Base-by-base conservation (phyloP, 1,140 invertebrate genomes). In the Asobara japonica region DNA sequence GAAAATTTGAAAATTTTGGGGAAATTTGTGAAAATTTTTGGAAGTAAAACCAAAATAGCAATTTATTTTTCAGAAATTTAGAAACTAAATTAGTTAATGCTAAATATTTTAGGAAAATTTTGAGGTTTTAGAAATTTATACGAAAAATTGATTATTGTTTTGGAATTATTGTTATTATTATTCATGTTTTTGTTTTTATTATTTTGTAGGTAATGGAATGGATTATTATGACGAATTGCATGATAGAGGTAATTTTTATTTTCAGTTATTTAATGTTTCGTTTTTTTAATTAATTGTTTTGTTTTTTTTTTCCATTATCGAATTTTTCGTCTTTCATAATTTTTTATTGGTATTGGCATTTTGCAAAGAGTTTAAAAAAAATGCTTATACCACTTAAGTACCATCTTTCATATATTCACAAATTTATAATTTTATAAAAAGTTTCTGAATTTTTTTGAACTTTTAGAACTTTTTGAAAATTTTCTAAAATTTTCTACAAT, bases 141-240 rank as follows among this genome's bases (percentile, higher is more conserved):
- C n/a, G n/a, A n/a, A n/a, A n/a, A 72, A 62, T 72, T 74, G 41
- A 33, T 20, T 66, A 20, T 66, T 65, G 62, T 56, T 70, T 72
- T 61, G 18, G 33, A 16, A n/a, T 25, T 76, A 69, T 72, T 48
- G 72, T 79, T 72, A 72, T 78, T 81, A 31, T 60, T 71, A 18
- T 69, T 65, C 65, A 71, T 73, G 73, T 78, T 45, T 78, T 69
- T 77, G 78, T 79, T 77, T 79, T 74, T 78, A 81, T 83, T 82
- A 83, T 80, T 82, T 80, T 78, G 80, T 83, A 88, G 86, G 84
- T 78, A 84, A 82, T 82, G 84, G 85, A 78, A 83, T 85, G 80
- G 84, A 84, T 79, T 78, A 79, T 78, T 85, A 82, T 82, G 84
- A 86, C 73, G 83, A 85, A 75, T 82, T 85, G 79, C 81, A 84